These are phyloP conservation scores for Gymnopithys bicolor DNA, from an alignment of 2,797 vertebrate species.

Conservation along the genomic window DNA sequence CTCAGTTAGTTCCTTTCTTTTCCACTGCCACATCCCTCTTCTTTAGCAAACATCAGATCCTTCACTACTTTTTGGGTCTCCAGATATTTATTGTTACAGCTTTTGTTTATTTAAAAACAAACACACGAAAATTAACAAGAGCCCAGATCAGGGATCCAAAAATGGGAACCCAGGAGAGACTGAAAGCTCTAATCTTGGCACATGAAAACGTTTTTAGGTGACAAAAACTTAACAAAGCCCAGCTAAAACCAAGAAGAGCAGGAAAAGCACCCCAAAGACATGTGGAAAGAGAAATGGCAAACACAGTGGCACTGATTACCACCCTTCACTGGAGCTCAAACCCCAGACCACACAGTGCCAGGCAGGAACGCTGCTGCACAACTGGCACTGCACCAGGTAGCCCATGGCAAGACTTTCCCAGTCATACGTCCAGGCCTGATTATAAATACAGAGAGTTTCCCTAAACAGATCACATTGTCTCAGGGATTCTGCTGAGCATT, in stretches of 20 bases:
- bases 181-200: background rate
- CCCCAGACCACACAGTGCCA: background rate
- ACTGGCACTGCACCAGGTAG: background rate
- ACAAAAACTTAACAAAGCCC: background rate
- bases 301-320: background rate
- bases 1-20: background rate
- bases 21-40: background rate
- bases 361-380: background rate
- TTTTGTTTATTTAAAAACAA: slow-evolving; percentile 47
- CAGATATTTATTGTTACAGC: background rate
- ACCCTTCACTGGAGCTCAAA: slow-evolving; percentile 18
- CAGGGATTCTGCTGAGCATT: background rate
- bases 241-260: background rate
- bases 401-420: background rate
- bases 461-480: background rate
- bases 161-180: background rate
- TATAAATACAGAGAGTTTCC: background rate
- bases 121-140: background rate
- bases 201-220: background rate
- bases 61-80: background rate
- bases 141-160: slow-evolving; percentile 24
- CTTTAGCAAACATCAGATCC: background rate
- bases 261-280: background rate
- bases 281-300: slow-evolving; percentile 5
- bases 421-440: background rate